Evolutionary conservation across 2,113 vertebrate species (phyloP).

Genomic region (Podarcis raffonei): DNA sequence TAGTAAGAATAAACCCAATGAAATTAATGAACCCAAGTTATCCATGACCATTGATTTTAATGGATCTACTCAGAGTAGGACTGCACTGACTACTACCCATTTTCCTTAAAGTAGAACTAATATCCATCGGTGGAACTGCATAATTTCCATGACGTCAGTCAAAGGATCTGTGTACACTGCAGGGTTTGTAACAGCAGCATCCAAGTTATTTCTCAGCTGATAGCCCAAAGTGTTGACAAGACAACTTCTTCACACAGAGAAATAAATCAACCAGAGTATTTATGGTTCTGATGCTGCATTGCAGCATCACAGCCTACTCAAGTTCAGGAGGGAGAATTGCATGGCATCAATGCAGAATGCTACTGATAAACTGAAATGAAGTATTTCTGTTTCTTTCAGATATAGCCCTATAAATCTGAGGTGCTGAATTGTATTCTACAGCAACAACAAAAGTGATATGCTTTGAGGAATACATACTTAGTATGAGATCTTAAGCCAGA

Average conservation of each 20-base stretch:
- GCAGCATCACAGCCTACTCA: neutral
- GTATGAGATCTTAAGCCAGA: neutral
- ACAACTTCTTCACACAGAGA: neutral
- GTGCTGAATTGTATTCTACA: too few species aligned
- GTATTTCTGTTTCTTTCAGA: neutral
- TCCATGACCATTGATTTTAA: too few species aligned
- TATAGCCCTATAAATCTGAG: neutral
- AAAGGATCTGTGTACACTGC: neutral
- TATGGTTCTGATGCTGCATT: neutral
- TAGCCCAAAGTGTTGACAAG: neutral
- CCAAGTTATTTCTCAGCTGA: neutral
- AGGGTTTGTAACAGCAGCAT: neutral
- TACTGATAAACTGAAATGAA: neutral
- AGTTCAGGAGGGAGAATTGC: neutral
- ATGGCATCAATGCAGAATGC: neutral
- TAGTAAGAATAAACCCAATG: too few species aligned
- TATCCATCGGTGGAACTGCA: neutral
- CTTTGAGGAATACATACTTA: neutral
- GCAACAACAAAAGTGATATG: too few species aligned
- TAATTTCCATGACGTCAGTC: neutral
- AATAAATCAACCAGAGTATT: neutral
- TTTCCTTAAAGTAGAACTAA: neutral
- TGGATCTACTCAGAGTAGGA: too few species aligned
- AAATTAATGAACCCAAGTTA: too few species aligned
- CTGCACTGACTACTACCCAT: too few species aligned